Evolutionary conservation across 2,797 vertebrate species (phyloP).

Genomic region (Danio jaintianensis): DNA sequence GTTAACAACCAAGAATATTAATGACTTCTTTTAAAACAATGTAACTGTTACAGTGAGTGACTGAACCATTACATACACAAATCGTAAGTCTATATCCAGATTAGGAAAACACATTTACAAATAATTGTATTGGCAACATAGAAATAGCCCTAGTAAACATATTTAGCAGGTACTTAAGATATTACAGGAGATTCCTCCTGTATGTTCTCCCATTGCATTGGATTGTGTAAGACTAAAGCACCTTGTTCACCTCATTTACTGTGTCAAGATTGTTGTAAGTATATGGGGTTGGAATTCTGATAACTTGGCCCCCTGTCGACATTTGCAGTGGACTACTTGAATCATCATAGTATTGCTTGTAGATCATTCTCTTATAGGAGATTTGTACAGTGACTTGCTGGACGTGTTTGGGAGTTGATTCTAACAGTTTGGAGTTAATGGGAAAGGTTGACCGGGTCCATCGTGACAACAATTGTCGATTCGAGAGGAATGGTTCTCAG

Average conservation of each 20-base stretch:
- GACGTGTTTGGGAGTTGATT: background rate
- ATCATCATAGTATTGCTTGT: constrained; percentile 27
- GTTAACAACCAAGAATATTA: no score
- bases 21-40: no score
- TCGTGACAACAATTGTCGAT: constrained; percentile 37
- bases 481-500: constrained; percentile 38
- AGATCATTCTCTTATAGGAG: constrained; percentile 16
- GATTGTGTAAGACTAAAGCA: constrained; percentile 44
- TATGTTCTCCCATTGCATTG: constrained; percentile 35
- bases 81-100: no score
- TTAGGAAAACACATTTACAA: no score
- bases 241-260: constrained; percentile 27
- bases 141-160: background rate
- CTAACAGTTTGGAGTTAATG: background rate
- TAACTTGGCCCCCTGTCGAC: constrained; percentile 36
- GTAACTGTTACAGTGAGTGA: no score
- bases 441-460: constrained; percentile 33
- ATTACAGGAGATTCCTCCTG: constrained; percentile 52
- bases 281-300: constrained; percentile 45
- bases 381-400: constrained; percentile 23
- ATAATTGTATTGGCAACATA: no score
- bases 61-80: no score
- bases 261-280: constrained; percentile 36
- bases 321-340: constrained; percentile 23
- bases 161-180: background rate